phyloP scores from a whole-genome alignment of 2,113 vertebrate genomes.

The Xenus cinereus region DNA sequence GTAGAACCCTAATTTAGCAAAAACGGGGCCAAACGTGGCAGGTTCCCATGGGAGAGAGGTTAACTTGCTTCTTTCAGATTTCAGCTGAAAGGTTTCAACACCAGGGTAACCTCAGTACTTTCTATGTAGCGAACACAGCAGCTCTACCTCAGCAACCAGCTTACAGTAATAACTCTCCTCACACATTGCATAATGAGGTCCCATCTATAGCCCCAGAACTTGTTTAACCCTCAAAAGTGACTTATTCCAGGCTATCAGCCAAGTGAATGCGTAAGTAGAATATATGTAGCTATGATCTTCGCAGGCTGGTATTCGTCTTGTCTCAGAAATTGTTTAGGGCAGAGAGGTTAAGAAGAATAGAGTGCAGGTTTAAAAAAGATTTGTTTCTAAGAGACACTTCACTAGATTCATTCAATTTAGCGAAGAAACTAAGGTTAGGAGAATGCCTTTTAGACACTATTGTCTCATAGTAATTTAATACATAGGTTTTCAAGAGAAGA shows the following conservation, averaged over 20 bases:
- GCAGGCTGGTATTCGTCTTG: constrained; percentile 34
- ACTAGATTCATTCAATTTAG: constrained; percentile 41
- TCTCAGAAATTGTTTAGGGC: constrained; percentile 53
- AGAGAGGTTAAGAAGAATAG: constrained; percentile 54
- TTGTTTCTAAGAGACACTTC: constrained; percentile 55
- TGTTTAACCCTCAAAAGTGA: constrained; percentile 42
- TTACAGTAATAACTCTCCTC: not conserved
- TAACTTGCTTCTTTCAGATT: not conserved
- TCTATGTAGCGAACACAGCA: not conserved
- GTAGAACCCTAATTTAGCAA: not conserved
- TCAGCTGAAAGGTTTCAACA: not conserved
- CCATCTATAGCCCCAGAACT: not conserved
- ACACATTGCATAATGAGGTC: constrained; percentile 18
- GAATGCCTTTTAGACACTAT: constrained; percentile 13
- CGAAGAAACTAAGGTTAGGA: constrained; percentile 26
- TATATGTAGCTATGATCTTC: constrained; percentile 16
- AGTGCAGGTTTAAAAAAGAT: constrained; percentile 53
- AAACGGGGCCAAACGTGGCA: not conserved
- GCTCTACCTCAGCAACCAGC: not conserved
- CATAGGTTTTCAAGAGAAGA: not conserved
- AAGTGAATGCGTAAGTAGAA: constrained; percentile 33
- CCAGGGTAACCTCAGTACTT: not conserved
- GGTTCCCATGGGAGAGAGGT: not conserved
- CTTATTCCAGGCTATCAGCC: constrained; percentile 60
- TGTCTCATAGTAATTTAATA: constrained; percentile 19